Evolutionary conservation across 1,140 invertebrate genomes (phyloP).

Genomic region (Heliconius congener): DNA sequence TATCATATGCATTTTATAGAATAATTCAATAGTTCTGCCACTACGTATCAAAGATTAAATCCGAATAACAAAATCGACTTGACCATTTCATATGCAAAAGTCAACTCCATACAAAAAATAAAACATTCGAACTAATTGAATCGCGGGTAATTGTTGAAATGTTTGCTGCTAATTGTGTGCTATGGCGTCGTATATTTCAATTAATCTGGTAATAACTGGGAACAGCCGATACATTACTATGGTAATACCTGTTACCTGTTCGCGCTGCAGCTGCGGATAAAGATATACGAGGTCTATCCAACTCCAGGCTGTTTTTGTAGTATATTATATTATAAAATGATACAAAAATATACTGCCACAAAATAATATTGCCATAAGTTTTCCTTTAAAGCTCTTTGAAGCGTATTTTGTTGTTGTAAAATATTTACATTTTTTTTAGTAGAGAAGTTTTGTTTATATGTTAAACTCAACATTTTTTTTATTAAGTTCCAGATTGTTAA

Average conservation of each 20-base stretch:
- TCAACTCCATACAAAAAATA: conserved; percentile 16
- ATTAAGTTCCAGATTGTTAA: too few species aligned
- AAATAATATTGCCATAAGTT: neutral
- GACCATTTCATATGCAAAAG: conserved; percentile 19
- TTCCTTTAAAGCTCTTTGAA: neutral
- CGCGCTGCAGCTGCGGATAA: conserved; percentile 29
- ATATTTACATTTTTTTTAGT: too few species aligned
- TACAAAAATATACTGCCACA: neutral
- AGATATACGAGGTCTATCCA: conserved; percentile 13
- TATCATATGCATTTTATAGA: too few species aligned
- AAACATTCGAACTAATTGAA: conserved; percentile 38
- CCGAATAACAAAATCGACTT: neutral
- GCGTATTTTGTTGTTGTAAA: neutral
- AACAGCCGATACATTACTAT: conserved; percentile 32
- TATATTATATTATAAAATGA: neutral
- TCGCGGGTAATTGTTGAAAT: conserved; percentile 42
- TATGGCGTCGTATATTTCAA: conserved; percentile 48
- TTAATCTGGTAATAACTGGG: conserved; percentile 45
- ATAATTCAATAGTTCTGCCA: neutral
- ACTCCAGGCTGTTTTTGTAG: neutral
- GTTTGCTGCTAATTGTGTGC: conserved; percentile 46
- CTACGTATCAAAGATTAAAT: neutral
- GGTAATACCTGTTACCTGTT: conserved; percentile 36
- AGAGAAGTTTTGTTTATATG: too few species aligned
- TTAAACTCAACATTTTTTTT: too few species aligned